Evolutionary conservation across 2,888 invertebrate genomes (phyloP), one percentile per base, ranked within the genome.

Genomic region (Cosmia trapezina): DNA sequence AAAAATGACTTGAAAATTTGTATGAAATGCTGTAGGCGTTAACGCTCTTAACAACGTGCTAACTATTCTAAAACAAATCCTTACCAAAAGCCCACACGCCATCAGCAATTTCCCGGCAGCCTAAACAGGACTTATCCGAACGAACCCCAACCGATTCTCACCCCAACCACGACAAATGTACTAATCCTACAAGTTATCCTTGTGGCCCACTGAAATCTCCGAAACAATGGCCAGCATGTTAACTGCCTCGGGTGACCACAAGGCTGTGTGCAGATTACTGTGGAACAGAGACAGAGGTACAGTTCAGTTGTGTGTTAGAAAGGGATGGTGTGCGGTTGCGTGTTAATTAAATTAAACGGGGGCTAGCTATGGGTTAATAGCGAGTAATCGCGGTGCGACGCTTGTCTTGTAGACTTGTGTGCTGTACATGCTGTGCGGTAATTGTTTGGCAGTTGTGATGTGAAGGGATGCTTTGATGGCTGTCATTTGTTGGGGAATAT

Each of bases 141-240:
- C 45, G 22, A 61, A 69, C 67, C 61, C 62, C 41, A 65, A 81
- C 54, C 63, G 63, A 80, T 83, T 83, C 66, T 73, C 79, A 87
- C 83, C 84, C 68, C 74, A 79, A 81, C 81, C 81, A 78, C 88
- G 86, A 89, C 88, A 90, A 90, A 90, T 89, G 88, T 89, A 88
- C 87, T 88, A 89, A 90, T 87, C 90, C 87, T 83, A 83, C 89
- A 88, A 89, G 87, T 90, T 86, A 89, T 89, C 89, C 89, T 84
- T 87, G 86, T 77, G 88, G 88, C 87, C 84, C 82, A 86, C 82
- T 88, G 84, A 89, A 89, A 86, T 88, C 89, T 88, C 89, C 86
- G 86, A 90, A 93, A 94, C 93, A 93, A 93, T 91, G 92, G 92
- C 87, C 87, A 91, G 89, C 93, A 93, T 93, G 93, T 91, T 94